Base-by-base conservation (phyloP, 2,888 invertebrate species). In the Gymnocheta viridis region DNA sequence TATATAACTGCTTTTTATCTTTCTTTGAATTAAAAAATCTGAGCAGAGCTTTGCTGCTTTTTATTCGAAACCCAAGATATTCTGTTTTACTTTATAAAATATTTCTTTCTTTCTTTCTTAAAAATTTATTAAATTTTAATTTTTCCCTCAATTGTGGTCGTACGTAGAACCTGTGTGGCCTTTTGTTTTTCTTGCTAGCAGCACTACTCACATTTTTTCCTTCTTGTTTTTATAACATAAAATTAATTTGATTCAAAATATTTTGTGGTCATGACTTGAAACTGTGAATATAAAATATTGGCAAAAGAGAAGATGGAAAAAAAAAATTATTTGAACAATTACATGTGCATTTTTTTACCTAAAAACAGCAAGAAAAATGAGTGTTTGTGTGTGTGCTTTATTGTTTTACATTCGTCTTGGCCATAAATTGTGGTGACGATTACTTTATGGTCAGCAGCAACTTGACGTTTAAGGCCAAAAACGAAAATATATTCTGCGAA, bases 401-500 rank as follows among this genome's bases (percentile, higher is more conserved):
- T 72, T 27, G 41, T 51, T 70, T 76, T 64, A 17, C 9, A n/a
- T 66, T 32, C n/a, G 44, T 56, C 44, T 66, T 41, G 54, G 49
- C 58, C 17, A 82, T 82, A 82, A 64, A 82, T 82, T 77, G 70
- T 64, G 70, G 56, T 76, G 69, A 62, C 64, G 74, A 76, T 76
- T 70, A 64, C 44, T 74, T 81, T 69, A 74, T 74, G 67, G 81
- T 62, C 41, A 70, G 49, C 64, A 70, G 47, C 64, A 64, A 64
- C 49, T 70, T 70, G 76, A 82, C 64, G 47, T 76, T 76, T 76
- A 38, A 32, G 64, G 54, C 51, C 54, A 66, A 54, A 69, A 27
- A 69, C 2, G 27, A 51, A 51, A 12, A 56, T 6, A 2, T 35
- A 35, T 1, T 12, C 10, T 17, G 38, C 1, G 9, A 54, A 24